Conservation (phyloP, 2,113 vertebrate species). For the Dipodomys merriami region DNA sequence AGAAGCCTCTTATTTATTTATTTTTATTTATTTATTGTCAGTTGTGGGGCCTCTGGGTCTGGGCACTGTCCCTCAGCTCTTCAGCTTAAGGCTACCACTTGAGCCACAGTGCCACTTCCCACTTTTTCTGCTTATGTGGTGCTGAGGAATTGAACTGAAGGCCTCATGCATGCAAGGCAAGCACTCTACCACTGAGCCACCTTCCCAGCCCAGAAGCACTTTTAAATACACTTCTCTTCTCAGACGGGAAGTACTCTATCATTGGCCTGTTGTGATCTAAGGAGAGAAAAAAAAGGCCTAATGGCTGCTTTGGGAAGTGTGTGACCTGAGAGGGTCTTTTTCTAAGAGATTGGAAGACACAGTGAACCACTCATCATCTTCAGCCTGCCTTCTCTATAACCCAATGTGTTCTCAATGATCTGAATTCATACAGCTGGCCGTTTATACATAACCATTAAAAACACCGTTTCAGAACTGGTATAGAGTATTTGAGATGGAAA, state of each 20-base stretch:
- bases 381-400: not conserved
- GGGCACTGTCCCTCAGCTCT: too few relatives aligned
- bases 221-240: not conserved
- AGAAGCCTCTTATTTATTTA: too few relatives aligned
- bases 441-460: not conserved
- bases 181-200: too few relatives aligned
- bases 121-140: too few relatives aligned
- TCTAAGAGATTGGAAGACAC: not conserved
- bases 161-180: too few relatives aligned
- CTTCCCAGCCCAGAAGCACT: too few relatives aligned
- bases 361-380: not conserved
- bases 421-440: not conserved
- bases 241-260: not conserved
- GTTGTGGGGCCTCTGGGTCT: too few relatives aligned
- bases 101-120: too few relatives aligned
- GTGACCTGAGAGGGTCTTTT: not conserved
- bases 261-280: not conserved
- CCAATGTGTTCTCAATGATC: not conserved
- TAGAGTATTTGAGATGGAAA: not conserved
- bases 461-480: not conserved
- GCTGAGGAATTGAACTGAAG: too few relatives aligned
- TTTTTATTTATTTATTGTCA: too few relatives aligned
- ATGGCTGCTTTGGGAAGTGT: not conserved
- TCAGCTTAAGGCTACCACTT: too few relatives aligned
- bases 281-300: not conserved